Conservation (phyloP, 2,113 vertebrate species). For the Lichenostomus cassidix region DNA sequence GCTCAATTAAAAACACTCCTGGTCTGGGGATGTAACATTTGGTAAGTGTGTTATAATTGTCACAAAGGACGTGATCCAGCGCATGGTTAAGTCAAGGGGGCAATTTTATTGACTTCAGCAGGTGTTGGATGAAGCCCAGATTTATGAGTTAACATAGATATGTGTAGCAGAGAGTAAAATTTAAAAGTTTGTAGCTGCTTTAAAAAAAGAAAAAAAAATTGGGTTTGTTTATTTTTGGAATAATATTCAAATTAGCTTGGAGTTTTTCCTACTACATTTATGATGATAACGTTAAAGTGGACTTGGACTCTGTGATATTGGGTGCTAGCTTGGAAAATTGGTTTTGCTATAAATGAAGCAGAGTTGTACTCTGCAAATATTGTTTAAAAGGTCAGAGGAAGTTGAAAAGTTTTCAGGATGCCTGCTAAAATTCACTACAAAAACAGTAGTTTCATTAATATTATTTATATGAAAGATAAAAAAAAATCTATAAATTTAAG, state of each 20-base stretch:
- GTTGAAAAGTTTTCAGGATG: constrained; percentile 40
- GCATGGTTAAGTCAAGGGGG: constrained; percentile 60
- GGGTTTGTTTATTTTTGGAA: background rate
- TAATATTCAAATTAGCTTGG: background rate
- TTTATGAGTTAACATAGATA: constrained; percentile 3
- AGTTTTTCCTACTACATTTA: background rate
- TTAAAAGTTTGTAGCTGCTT: background rate
- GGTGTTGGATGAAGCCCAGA: constrained; percentile 37
- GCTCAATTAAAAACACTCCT: constrained; percentile 35
- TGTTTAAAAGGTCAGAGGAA: constrained; percentile 56
- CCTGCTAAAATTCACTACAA: constrained; percentile 41
- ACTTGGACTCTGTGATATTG: background rate
- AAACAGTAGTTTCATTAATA: constrained; percentile 33
- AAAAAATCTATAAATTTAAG: constrained; percentile 19
- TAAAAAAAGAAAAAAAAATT: background rate
- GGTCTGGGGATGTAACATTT: constrained; percentile 45
- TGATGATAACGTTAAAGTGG: background rate
- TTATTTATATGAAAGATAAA: constrained; percentile 32
- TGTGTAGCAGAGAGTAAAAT: background rate
- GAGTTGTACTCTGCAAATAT: background rate
- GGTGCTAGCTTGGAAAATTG: constrained; percentile 27
- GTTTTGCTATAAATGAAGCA: constrained; percentile 19
- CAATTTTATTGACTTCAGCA: constrained; percentile 29
- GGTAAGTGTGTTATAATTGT: constrained; percentile 32
- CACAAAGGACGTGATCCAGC: constrained; percentile 46